Evolutionary conservation across 2,113 vertebrate species (phyloP), one percentile per base, ranked within the genome.

Genomic region (Mixornis gularis): DNA sequence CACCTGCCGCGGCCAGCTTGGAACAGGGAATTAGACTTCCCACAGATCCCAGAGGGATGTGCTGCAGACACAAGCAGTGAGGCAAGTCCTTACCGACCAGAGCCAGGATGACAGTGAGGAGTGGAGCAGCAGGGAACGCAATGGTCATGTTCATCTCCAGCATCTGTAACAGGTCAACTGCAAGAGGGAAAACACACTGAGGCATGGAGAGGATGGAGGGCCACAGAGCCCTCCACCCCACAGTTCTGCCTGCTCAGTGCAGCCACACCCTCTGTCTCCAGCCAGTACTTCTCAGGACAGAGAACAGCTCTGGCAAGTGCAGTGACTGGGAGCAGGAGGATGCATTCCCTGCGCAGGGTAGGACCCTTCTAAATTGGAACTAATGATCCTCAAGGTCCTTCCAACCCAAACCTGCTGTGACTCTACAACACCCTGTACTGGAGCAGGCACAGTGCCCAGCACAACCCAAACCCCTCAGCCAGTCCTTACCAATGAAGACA

Each of bases 101-200:
- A 43, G 99, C 99, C 94, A 99, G 97, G 92, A 99, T 99, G 96
- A 99, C 99, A 0, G 99, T 99, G 93, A 99, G 98, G 88, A 99
- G 96, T 34, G 99, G 99, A 58, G 99, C 99, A 9, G 99, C 99
- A 2, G 99, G 99, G 96, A 99, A 99, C 1, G 99, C 99, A 46
- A 99, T 99, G 48, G 99, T 99, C 99, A 99, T 99, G 96, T 99
- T 99, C 99, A 99, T 99, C 96, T 99, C 99, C 96, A 99, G 96
- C 99, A 99, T 99, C 98, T 99, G 99, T 19, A 99, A 97, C 65
- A 99, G 98, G 95, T 99, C 99, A 93, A 99, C 99, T 99, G 97
- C 79, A 85, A 94, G 85, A 82, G 71, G 56, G 87, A 94, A 95
- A 58, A n/a, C 9, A 36, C 1, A 3, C 7, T 18, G 13, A 40